Conservation (phyloP, 1,140 invertebrate species). For the Aphelinus atriplicis region DNA sequence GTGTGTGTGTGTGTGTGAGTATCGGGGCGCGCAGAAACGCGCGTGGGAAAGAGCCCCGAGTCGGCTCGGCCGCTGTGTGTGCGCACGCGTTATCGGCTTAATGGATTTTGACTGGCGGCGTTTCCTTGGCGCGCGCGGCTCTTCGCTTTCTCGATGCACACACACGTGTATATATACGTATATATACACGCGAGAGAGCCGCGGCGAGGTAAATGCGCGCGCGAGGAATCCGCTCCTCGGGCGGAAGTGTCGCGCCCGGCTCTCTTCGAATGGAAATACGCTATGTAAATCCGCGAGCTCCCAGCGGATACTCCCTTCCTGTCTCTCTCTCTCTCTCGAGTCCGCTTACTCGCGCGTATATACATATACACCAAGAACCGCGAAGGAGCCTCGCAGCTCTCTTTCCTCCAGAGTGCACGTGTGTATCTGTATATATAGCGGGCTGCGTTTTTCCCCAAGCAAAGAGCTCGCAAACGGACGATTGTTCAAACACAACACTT, state of each 20-base stretch:
- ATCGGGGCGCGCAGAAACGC: background rate
- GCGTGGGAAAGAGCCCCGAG: slow-evolving; percentile 11
- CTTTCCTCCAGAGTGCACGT: background rate
- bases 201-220: background rate
- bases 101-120: slow-evolving; percentile 31
- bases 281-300: slow-evolving; percentile 59
- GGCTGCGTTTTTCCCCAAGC: background rate
- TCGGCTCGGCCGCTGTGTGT: too few relatives aligned
- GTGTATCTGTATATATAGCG: background rate
- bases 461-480: too few relatives aligned
- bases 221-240: slow-evolving; percentile 23
- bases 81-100: slow-evolving; percentile 19
- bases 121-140: slow-evolving; percentile 3
- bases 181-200: background rate
- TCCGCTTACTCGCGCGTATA: too few relatives aligned
- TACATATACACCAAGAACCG: too few relatives aligned
- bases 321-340: slow-evolving; percentile 28
- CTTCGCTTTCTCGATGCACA: slow-evolving; percentile 5
- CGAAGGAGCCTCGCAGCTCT: background rate
- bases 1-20: too few relatives aligned
- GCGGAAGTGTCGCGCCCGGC: slow-evolving; percentile 54
- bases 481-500: too few relatives aligned
- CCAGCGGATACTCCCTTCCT: slow-evolving; percentile 62
- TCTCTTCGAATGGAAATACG: slow-evolving; percentile 58
- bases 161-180: background rate